A percentile compares a stretch with the other conserved stretches of the same genome.
phyloP scores from a whole-genome alignment of 2,888 invertebrate genomes.

The Calameuta filiformis region DNA sequence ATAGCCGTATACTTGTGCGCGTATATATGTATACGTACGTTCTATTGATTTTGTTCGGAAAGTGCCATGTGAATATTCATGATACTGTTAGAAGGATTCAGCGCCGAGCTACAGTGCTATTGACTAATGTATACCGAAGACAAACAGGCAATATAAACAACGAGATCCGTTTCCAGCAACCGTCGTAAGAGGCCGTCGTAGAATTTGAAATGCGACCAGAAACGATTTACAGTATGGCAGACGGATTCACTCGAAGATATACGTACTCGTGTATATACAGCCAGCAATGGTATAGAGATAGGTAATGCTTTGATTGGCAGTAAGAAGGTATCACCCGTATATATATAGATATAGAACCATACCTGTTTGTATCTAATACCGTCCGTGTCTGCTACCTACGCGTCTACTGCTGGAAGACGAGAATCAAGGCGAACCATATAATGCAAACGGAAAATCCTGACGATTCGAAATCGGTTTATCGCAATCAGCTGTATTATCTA shows the following conservation, averaged over 20 bases:
- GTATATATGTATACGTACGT: slow-evolving; percentile 5
- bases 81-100: slow-evolving; percentile 53
- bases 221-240: not conserved
- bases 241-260: not conserved
- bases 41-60: slow-evolving; percentile 51
- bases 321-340: not conserved
- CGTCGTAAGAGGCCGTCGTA: not conserved
- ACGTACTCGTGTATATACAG: not conserved
- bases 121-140: slow-evolving; percentile 29
- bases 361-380: not conserved
- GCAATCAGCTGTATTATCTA: not conserved
- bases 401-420: not conserved
- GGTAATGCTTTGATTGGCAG: not conserved
- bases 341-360: no score
- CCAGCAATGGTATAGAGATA: not conserved
- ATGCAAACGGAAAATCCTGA: not conserved
- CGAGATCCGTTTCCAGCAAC: not conserved
- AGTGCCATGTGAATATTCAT: slow-evolving; percentile 60
- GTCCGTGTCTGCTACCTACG: not conserved
- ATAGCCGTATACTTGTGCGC: not conserved
- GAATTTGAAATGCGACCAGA: not conserved
- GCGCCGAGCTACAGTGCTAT: slow-evolving; percentile 39
- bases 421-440: not conserved
- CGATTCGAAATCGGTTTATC: not conserved
- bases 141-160: slow-evolving; percentile 39